These are phyloP conservation scores for Enchytraeus crypticus DNA, from an alignment of 2,888 invertebrate genomes.

Conservation along the genomic window DNA sequence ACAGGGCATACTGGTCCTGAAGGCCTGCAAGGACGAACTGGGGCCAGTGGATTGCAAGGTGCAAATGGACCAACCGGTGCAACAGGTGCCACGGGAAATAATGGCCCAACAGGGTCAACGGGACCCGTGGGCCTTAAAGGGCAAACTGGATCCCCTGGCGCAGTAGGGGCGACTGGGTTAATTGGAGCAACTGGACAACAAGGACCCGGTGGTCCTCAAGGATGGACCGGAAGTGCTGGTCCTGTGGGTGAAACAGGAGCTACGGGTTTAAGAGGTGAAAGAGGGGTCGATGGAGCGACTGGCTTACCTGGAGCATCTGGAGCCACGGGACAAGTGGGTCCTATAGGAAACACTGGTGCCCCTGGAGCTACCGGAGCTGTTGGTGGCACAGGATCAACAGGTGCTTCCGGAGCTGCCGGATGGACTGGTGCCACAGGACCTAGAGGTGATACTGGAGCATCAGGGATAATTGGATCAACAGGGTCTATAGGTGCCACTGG, in stretches of 20 bases:
- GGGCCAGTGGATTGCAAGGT: slow-evolving; percentile 2
- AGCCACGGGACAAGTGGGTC: slow-evolving; percentile 9
- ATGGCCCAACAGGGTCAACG: not conserved
- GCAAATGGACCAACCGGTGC: slow-evolving; percentile 1
- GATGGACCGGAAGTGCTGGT: slow-evolving; percentile 1
- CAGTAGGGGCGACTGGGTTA: slow-evolving; percentile 21
- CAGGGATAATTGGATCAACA: slow-evolving; percentile 13
- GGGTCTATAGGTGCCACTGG: slow-evolving; percentile 16
- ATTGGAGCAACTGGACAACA: not conserved
- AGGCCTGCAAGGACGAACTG: too few species aligned
- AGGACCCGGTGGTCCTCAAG: not conserved
- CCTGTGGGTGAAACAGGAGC: not conserved
- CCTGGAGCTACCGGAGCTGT: not conserved
- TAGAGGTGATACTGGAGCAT: slow-evolving; percentile 55
- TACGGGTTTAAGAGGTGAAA: not conserved
- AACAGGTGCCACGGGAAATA: not conserved
- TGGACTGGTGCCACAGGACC: slow-evolving; percentile 62
- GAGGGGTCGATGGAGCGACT: not conserved
- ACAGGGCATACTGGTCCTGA: too few species aligned
- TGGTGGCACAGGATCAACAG: not conserved
- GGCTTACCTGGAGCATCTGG: not conserved
- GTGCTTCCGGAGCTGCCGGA: slow-evolving; percentile 1
- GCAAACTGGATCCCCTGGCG: slow-evolving; percentile 22
- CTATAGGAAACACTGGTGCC: not conserved
- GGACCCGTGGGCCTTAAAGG: slow-evolving; percentile 10